Percentiles rank a stretch among this genome's conserved stretches.
phyloP scores from a whole-genome alignment of 2,113 vertebrate genomes.

The Lathamus discolor region DNA sequence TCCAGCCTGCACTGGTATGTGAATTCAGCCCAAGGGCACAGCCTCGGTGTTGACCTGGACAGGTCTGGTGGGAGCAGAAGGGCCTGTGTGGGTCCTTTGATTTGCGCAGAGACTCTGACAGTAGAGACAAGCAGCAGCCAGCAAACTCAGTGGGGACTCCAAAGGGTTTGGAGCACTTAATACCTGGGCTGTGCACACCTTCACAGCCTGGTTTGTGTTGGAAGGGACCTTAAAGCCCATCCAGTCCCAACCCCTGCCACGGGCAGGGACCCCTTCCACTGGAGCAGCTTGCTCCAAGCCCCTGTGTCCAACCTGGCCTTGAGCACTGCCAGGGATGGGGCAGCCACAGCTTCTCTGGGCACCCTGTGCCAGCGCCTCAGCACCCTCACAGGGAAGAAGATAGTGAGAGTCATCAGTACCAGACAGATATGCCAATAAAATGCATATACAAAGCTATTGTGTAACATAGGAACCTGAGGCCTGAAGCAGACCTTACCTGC shows the following conservation, averaged over 20 bases:
- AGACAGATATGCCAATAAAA: not conserved
- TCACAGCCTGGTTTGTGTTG: not conserved
- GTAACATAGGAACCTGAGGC: not conserved
- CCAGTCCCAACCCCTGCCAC: not conserved
- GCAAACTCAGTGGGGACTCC: not conserved
- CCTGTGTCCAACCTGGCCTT: too few species aligned
- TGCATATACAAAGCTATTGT: accelerated
- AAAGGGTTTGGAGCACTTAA: not conserved
- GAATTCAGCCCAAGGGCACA: not conserved
- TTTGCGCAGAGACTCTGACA: accelerated
- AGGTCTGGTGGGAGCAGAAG: not conserved
- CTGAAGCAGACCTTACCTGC: not conserved
- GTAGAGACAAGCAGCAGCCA: not conserved
- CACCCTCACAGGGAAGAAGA: not conserved
- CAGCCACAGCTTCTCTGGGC: not conserved
- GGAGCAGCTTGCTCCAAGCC: too few species aligned
- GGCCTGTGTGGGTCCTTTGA: not conserved
- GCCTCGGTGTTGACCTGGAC: accelerated
- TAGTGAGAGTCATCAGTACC: not conserved
- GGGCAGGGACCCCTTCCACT: not conserved
- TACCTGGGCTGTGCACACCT: not conserved
- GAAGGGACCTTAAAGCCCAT: not conserved
- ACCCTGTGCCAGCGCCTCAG: not conserved
- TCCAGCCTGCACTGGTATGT: not conserved
- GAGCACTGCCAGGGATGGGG: not conserved